Base-by-base conservation (phyloP, 1,140 invertebrate genomes). In the Aphelenchoides avenae region DNA sequence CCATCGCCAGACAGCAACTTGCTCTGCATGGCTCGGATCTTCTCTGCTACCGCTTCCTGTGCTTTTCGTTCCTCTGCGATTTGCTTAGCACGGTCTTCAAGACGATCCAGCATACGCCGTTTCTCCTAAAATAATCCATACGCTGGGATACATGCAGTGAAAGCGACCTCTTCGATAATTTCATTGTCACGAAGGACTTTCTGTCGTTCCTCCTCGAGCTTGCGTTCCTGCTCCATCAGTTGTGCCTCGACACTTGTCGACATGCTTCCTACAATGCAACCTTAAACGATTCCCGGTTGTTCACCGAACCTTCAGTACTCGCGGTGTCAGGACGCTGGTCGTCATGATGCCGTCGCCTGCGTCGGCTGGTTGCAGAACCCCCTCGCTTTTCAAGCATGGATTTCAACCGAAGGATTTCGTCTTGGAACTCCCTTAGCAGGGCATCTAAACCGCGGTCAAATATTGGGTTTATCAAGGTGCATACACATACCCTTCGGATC, bases 401-500 rank as follows among this genome's bases (percentile, higher is more conserved):
- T 36, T 58, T 61, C 6, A 76, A 52, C 22, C 64, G 44, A 2
- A n/a, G 18, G 18, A 36, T 36, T 51, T 74, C 64, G 5, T 75
- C 69, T 53, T 91, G 87, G 79, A 89, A 91, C 79, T 91, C 86
- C 70, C 87, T 82, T 7, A 92, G 80, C 68, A 91, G 83, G 30
- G 87, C 87, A 79, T 92, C n/a, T n/a, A n/a, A n/a, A n/a, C n/a
- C n/a, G n/a, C n/a, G n/a, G n/a, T n/a, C n/a, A n/a, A n/a, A n/a
- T n/a, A n/a, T n/a, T n/a, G n/a, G n/a, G n/a, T n/a, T n/a, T n/a
- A n/a, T n/a, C n/a, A n/a, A n/a, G n/a, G n/a, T n/a, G n/a, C n/a
- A n/a, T n/a, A n/a, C n/a, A n/a, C n/a, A n/a, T n/a, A n/a, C n/a
- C 89, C 79, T 91, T 91, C 0, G 91, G 89, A 82, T 95, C 91